These are phyloP conservation scores for Cheilosia scutellata DNA, from an alignment of 2,888 invertebrate species.

Conservation along the genomic window DNA sequence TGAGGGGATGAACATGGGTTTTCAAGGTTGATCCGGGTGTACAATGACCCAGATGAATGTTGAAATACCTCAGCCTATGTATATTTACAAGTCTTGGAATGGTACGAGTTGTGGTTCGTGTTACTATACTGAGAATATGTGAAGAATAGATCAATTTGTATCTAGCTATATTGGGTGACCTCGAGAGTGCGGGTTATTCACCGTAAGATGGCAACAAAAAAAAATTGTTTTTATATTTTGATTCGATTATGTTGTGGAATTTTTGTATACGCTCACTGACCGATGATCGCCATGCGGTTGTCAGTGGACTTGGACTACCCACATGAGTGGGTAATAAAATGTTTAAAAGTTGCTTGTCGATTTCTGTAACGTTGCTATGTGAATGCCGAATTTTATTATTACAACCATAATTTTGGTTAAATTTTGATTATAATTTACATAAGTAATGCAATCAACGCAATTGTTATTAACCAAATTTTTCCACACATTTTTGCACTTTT, in stretches of 20 bases:
- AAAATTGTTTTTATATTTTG: slow-evolving; percentile 61
- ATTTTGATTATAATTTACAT: no score
- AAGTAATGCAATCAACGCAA: no score
- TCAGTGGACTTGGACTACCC: no score
- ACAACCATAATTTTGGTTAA: no score
- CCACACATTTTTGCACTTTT: no score
- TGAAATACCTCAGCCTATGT: slow-evolving; percentile 19
- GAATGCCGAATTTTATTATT: no score
- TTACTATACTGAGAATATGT: not conserved
- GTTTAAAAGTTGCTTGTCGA: no score
- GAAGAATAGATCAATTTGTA: not conserved
- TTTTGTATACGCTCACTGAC: not conserved
- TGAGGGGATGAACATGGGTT: slow-evolving; percentile 4
- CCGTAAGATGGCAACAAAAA: slow-evolving; percentile 37
- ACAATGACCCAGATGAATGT: slow-evolving; percentile 59
- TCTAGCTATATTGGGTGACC: slow-evolving; percentile 29
- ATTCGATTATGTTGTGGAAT: slow-evolving; percentile 35
- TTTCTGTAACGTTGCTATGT: no score
- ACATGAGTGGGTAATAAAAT: not conserved
- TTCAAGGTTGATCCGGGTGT: slow-evolving; percentile 65
- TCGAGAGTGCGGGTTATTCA: slow-evolving; percentile 66
- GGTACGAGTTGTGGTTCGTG: slow-evolving; percentile 15
- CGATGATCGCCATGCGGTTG: no score
- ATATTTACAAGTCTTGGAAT: slow-evolving; percentile 30
- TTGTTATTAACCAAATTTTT: no score